phyloP scores from a whole-genome alignment of 2,888 invertebrate species.

The Drosophila pseudotakahashii region DNA sequence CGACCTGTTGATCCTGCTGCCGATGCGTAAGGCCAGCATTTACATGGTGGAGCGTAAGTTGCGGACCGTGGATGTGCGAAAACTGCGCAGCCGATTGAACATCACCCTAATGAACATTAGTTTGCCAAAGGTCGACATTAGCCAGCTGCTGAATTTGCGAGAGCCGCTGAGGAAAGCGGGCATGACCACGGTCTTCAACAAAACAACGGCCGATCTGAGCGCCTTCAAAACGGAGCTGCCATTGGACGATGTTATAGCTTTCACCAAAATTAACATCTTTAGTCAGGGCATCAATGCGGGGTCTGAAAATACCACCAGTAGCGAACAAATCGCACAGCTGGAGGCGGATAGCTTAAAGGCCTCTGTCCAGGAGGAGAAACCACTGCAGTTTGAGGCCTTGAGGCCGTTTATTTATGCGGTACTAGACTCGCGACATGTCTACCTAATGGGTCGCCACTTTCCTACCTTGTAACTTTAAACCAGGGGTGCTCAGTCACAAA shows the following conservation, averaged over 20 bases:
- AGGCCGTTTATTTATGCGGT: conserved; percentile 9
- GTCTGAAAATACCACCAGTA: background rate
- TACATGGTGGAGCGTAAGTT: background rate
- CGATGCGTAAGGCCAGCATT: background rate
- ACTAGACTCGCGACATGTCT: conserved; percentile 9
- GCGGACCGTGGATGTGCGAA: background rate
- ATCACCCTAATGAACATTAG: background rate
- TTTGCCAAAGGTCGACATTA: background rate
- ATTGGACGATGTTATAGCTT: background rate
- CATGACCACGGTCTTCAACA: background rate
- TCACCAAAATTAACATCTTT: background rate
- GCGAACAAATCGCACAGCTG: background rate
- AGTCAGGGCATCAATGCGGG: background rate
- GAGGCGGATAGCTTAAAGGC: background rate
- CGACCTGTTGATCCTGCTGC: background rate
- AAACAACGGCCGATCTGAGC: background rate
- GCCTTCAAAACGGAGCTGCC: background rate
- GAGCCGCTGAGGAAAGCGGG: background rate
- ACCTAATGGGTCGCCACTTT: conserved; percentile 5
- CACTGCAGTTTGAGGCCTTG: background rate
- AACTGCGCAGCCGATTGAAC: background rate
- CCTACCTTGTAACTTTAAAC: background rate
- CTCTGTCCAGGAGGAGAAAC: background rate
- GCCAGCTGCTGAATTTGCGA: background rate
- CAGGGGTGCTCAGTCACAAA: too few species aligned